phyloP scores from a whole-genome alignment of 2,888 invertebrate genomes.

The Campaea margaritaria region DNA sequence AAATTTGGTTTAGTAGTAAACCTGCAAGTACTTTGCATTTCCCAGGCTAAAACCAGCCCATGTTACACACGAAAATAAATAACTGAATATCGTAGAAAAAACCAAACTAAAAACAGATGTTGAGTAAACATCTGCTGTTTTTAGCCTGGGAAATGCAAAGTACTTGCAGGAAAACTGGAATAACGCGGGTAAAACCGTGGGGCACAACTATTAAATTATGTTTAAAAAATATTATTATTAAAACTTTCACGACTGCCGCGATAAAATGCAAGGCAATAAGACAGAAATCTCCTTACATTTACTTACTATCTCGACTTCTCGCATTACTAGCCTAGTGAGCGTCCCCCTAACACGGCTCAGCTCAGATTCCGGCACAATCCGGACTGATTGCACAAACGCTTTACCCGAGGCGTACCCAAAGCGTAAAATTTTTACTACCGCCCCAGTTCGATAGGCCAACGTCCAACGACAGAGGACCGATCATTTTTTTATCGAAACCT shows the following conservation, averaged over 20 bases:
- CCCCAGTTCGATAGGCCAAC: constrained; percentile 53
- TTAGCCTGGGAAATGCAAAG: too few relatives aligned
- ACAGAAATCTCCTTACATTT: neutral
- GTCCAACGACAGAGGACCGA: constrained; percentile 47
- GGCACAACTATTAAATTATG: too few relatives aligned
- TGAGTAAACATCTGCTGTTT: too few relatives aligned
- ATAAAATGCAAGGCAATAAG: neutral
- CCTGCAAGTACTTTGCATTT: too few relatives aligned
- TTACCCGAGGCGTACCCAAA: constrained; percentile 64
- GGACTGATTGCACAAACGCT: constrained; percentile 78
- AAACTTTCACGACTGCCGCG: neutral
- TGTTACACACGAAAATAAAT: too few relatives aligned
- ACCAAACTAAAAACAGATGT: too few relatives aligned
- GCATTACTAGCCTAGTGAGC: constrained; percentile 23
- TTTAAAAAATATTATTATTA: neutral
- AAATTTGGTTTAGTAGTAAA: too few relatives aligned
- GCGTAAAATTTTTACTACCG: constrained; percentile 70
- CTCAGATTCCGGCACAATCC: constrained; percentile 73
- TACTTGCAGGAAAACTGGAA: too few relatives aligned
- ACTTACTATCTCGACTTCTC: constrained; percentile 7
- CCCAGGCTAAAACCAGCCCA: too few relatives aligned
- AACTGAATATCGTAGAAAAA: too few relatives aligned
- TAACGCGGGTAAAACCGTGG: too few relatives aligned
- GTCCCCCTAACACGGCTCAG: constrained; percentile 61
- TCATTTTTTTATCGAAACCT: constrained; percentile 47